Conservation (phyloP, 2,113 vertebrate genomes). For the Marmota flaviventris region DNA sequence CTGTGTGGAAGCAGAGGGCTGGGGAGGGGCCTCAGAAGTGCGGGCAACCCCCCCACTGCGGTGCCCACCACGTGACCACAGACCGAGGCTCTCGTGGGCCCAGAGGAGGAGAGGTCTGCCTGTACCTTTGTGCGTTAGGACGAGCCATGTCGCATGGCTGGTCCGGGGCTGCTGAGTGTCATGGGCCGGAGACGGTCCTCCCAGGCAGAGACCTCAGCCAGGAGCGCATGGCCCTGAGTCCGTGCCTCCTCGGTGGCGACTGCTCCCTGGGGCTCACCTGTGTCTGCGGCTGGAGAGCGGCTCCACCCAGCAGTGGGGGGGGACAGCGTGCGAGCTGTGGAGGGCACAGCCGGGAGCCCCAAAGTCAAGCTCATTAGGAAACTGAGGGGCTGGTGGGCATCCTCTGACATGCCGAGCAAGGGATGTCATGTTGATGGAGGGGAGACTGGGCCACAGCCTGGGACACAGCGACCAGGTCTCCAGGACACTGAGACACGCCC, state of each 20-base stretch:
- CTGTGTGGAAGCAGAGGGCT: too few species aligned
- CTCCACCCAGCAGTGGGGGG: too few species aligned
- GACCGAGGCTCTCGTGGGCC: fast-evolving
- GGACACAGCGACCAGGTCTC: neutral
- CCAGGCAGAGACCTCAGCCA: fast-evolving
- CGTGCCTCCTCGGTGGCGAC: neutral
- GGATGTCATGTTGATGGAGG: too few species aligned
- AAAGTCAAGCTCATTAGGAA: neutral
- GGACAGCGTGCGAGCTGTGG: neutral
- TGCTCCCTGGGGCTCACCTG: too few species aligned
- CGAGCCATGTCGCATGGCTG: neutral
- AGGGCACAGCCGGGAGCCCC: neutral
- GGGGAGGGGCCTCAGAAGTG: neutral
- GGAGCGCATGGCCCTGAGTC: too few species aligned
- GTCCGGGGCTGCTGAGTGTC: neutral
- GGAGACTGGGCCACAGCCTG: neutral
- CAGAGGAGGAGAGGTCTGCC: neutral
- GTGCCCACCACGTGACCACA: fast-evolving
- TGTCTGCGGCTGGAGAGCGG: too few species aligned
- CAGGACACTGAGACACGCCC: neutral
- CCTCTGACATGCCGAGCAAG: neutral
- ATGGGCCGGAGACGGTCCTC: neutral
- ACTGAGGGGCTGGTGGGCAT: neutral
- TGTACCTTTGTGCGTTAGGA: neutral
- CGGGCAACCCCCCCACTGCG: neutral